Base-by-base conservation (phyloP, 2,888 invertebrate species). In the Leptopilina drosophilae region DNA sequence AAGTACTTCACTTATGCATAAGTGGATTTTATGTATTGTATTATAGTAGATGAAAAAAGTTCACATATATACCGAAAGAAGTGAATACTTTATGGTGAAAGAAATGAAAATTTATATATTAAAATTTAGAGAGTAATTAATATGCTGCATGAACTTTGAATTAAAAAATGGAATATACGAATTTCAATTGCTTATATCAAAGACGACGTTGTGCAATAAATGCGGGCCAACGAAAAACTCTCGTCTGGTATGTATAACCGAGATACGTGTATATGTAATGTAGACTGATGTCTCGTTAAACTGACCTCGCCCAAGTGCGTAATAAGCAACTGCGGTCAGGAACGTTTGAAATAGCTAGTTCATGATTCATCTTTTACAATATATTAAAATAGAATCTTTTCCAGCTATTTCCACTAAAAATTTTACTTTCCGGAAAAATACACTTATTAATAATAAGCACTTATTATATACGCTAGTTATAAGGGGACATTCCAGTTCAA, bases 231-330 rank as follows among this genome's bases (percentile, higher is more conserved):
- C 53, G 53, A 53, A 73, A 20, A 73, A 73, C 14, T 73, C 14
- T 53, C 53, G 53, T 73, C 53, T 73, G 53, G 40, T 53, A 15
- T 62, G 62, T 62, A 62, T 62, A 62, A n/a, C 49, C 6, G n/a
- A 33, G 1, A 73, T 73, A 73, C 56, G 53, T 73, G 33, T 73
- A 73, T 33, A 33, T 33, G 42, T 42, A 42, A 42, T 42, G 59
- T 59, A 59, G 62, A 20, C 62, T 56, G 33, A 33, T 53, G 49
- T 56, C 73, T 73, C 56, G 73, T 73, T 56, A 56, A 56, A 84
- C 85, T 85, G 84, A 84, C 85, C 85, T 84, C 82, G 80, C 80
- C 46, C 81, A 85, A 85, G 78, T 79, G 82, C 80, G 73, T 77
- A 84, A 64, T 78, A 80, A 69, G 77, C 53, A 76, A 78, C 77